Evolutionary conservation across 2,113 vertebrate genomes (phyloP).

Genomic region (Fregetta grallaria): DNA sequence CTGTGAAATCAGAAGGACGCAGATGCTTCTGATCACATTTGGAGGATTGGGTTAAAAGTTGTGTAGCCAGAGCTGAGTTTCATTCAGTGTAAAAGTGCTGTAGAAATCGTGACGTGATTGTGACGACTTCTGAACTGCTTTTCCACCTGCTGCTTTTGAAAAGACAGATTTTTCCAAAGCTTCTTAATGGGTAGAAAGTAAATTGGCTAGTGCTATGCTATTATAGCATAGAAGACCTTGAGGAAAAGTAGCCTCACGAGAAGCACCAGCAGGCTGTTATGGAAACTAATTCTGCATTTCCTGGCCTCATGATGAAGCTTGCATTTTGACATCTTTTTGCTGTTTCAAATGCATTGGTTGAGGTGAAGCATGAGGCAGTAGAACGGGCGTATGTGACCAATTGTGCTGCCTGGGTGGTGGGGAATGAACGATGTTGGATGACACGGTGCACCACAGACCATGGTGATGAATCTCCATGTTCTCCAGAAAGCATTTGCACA

Average conservation of each 20-base stretch:
- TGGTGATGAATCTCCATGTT: not conserved
- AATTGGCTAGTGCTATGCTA: not conserved
- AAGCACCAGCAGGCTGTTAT: not conserved
- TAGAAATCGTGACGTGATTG: not conserved
- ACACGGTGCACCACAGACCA: accelerated
- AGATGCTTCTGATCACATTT: not conserved
- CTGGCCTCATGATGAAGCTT: not conserved
- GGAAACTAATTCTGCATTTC: not conserved
- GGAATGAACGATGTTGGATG: not conserved
- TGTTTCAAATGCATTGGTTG: not conserved
- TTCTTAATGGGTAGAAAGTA: not conserved
- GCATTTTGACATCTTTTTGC: not conserved
- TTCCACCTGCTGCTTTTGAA: not conserved
- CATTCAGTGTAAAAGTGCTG: not conserved
- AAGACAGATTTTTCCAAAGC: not conserved
- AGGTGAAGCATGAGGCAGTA: not conserved
- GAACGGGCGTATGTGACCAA: not conserved
- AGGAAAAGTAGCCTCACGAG: not conserved
- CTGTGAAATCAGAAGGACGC: not conserved
- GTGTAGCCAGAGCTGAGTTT: not conserved
- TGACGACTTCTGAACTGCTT: not conserved
- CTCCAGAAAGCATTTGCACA: not conserved
- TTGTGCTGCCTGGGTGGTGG: not conserved
- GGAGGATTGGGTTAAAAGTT: not conserved
- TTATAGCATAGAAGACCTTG: not conserved